Evolutionary conservation across 2,113 vertebrate species (phyloP).

Genomic region (Coturnix japonica): DNA sequence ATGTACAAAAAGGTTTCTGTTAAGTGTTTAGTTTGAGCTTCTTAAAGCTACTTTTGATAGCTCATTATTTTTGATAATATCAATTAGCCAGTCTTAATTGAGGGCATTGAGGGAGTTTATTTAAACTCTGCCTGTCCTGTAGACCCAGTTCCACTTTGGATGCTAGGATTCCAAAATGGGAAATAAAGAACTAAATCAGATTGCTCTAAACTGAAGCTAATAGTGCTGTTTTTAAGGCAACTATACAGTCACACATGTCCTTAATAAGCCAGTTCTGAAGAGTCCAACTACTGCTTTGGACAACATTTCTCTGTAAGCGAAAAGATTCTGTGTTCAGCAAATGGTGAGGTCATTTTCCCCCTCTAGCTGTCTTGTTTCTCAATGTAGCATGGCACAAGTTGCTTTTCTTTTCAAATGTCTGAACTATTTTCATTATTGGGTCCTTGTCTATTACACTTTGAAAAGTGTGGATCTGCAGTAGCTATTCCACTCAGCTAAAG

Average conservation of each 20-base stretch:
- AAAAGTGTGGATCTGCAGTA: neutral
- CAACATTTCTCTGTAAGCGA: neutral
- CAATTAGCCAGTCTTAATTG: neutral
- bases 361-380: neutral
- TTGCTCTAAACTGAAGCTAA: neutral
- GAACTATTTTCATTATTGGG: neutral
- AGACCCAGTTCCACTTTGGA: neutral
- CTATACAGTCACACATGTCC: neutral
- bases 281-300: neutral
- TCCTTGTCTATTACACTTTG: neutral
- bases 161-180: neutral
- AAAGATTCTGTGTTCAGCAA: neutral
- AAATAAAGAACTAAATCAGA: neutral
- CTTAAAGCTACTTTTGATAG: neutral
- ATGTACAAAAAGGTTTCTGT: neutral
- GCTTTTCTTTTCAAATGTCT: constrained; percentile 13
- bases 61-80: neutral
- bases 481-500: neutral
- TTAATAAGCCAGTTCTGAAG: neutral
- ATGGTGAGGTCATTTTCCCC: neutral
- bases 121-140: neutral
- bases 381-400: neutral
- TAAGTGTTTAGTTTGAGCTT: constrained; percentile 12
- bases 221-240: neutral
- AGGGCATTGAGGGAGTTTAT: neutral